Base-by-base conservation (phyloP, 1,140 invertebrate genomes). In the Macrostomum lignano region DNA sequence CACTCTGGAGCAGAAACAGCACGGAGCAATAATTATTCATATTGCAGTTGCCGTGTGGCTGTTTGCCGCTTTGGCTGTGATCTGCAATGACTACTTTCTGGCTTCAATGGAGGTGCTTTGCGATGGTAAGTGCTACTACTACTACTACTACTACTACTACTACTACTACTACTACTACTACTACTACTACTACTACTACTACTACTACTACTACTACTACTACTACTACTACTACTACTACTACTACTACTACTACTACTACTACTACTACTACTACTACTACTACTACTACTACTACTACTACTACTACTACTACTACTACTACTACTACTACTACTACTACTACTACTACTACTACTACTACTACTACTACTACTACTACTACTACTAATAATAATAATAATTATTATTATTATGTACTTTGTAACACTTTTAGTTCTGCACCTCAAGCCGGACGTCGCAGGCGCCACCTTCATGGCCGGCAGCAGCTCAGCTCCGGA, bases 391-490 rank as follows among this genome's bases (percentile, higher is more conserved):
- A 15, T 22, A 14, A n/a, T n/a, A n/a, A n/a, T n/a, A n/a, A n/a
- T n/a, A n/a, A n/a, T n/a, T n/a, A n/a, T n/a, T n/a, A n/a, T 9
- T n/a, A 24, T 24, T 24, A 24, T 9, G 55, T 52, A 37, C 38
- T 59, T 22, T 45, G 49, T 31, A 41, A 67, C 46, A 15, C 15
- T 5, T 28, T 28, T 9, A 32, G 19, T 17, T 9, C 24, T 32
- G n/a, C 13, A 32, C 17, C 20, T 32, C 5, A 32, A 20, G 10
- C 14, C 25, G 4, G 75, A 82, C 49, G 72, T 82, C 6, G 75
- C 74, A 0, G 77, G 75, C 0, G 77, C 77, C 0, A 86, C 77
- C 0, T 82, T 84, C 45, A 74, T 86, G 68, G 73, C 78, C 0
- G 72, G 74, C 0, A 77, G 75, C 1, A 79, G 75, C 7, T 77